Evolutionary conservation across 1,140 invertebrate genomes (phyloP), one percentile per base, ranked within the genome.

Genomic region (Dufourea novaeangliae): DNA sequence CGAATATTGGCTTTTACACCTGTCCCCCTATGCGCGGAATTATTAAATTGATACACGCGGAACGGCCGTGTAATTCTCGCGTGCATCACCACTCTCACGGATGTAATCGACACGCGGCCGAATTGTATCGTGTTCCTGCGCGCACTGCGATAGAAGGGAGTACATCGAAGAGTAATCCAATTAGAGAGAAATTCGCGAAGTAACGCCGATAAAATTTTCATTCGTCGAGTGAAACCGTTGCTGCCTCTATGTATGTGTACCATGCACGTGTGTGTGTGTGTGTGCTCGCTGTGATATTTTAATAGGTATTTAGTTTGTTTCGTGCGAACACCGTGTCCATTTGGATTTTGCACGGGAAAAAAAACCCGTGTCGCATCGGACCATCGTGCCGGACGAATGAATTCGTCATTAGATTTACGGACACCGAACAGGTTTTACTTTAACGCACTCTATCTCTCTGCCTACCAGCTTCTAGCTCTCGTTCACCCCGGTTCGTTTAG

Each of bases 381-480:
- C 25, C 62, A 27, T 3, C 2, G 1, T 54, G 25, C 75, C 62
- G 50, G 72, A 62, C 81, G 74, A 84, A 88, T 86, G 79, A 89
- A 88, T 83, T 73, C 79, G 81, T 87, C 87, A 85, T 89, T 88
- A 87, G 82, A 82, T 78, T 79, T 72, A 50, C 68, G 44, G 41
- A 61, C 61, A 56, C 20, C 32, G 73, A 61, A 68, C 75, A 70
- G 78, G 61, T 77, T 83, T 79, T 72, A 61, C 76, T 74, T 74
- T 61, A 57, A 59, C 63, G 64, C 71, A 57, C 56, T 66, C 64
- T 61, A 20, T 68, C 59, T 64, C 32, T 27, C 46, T 6, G 41
- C 12, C n/a, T n/a, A n/a, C 6, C 46, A 17, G 27, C 52, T 39
- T 12, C 44, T 66, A n/a, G 6, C 57, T 39, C 25, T 68, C 44